A percentile compares a stretch with the other conserved stretches of the same genome.
phyloP scores from a whole-genome alignment of 2,888 invertebrate species.

The Ophion costatus region DNA sequence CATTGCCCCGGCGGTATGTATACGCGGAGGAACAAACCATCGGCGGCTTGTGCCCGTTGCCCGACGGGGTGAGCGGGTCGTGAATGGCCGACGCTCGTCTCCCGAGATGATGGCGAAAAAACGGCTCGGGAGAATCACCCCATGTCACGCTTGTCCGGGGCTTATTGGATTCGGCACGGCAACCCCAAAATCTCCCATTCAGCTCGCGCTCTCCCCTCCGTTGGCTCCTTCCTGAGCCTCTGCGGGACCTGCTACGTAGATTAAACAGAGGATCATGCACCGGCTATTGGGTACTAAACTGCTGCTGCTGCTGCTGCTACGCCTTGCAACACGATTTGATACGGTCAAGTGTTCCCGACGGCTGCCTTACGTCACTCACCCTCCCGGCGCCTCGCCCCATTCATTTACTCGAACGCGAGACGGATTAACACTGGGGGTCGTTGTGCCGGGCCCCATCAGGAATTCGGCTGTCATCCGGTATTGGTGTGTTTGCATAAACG shows the following conservation, averaged over 20 bases:
- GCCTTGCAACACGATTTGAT: slow-evolving; percentile 58
- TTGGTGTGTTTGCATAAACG: no score
- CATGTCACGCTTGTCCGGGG: slow-evolving; percentile 79
- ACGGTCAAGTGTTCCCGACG: slow-evolving; percentile 68
- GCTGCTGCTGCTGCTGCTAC: background rate
- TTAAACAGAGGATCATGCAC: slow-evolving; percentile 81
- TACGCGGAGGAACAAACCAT: slow-evolving; percentile 20
- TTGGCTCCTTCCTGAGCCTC: slow-evolving; percentile 17
- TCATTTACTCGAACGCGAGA: slow-evolving; percentile 9
- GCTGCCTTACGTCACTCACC: slow-evolving; percentile 10
- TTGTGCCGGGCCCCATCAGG: background rate
- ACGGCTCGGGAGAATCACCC: slow-evolving; percentile 65
- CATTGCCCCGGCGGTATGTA: background rate
- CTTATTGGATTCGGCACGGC: slow-evolving; percentile 81
- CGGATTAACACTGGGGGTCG: slow-evolving; percentile 14
- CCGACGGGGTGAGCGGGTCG: slow-evolving; percentile 34
- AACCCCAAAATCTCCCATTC: slow-evolving; percentile 63
- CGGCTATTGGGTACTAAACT: slow-evolving; percentile 54
- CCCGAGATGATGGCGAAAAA: slow-evolving; percentile 56
- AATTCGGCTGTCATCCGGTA: background rate
- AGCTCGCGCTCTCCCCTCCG: slow-evolving; percentile 1
- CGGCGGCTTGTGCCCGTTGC: slow-evolving; percentile 41
- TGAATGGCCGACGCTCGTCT: slow-evolving; percentile 30
- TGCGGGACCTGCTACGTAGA: slow-evolving; percentile 78
- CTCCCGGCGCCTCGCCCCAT: background rate